Percentiles rank a stretch among this genome's conserved stretches.
phyloP scores from a whole-genome alignment of 2,113 vertebrate species.

The Vulpes vulpes region DNA sequence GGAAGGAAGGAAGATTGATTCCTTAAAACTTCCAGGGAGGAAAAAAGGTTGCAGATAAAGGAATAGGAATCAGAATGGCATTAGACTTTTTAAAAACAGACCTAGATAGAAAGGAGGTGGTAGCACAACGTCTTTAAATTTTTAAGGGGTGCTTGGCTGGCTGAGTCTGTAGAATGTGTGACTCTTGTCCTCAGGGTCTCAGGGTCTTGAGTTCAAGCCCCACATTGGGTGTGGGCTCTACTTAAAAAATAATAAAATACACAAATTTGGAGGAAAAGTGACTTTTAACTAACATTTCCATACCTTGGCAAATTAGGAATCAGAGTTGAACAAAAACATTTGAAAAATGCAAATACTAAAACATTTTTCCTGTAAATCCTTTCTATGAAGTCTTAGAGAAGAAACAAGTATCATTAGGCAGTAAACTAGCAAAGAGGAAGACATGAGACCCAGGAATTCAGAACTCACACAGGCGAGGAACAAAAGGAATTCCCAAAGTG shows the following conservation, averaged over 20 bases:
- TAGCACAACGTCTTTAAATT: neutral
- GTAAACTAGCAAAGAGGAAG: neutral
- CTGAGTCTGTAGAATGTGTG: neutral
- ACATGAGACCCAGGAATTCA: neutral
- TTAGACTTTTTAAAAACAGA: neutral
- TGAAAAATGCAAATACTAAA: slow-evolving; percentile 8
- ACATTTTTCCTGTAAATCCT: neutral
- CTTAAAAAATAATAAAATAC: neutral
- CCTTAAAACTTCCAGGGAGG: neutral
- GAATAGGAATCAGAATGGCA: neutral
- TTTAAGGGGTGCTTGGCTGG: neutral
- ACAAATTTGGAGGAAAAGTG: neutral
- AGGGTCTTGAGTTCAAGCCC: neutral
- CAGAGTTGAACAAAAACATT: slow-evolving; percentile 27
- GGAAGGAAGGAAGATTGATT: too few relatives aligned
- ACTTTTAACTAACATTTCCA: slow-evolving; percentile 35
- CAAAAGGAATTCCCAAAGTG: neutral
- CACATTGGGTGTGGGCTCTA: neutral
- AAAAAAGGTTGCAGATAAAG: neutral
- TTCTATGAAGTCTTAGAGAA: neutral
- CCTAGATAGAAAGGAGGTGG: neutral
- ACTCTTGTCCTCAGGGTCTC: neutral
- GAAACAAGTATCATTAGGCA: neutral
- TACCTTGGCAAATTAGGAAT: neutral
- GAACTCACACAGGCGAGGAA: neutral